These are phyloP conservation scores for Arge pagana DNA, from an alignment of 2,888 invertebrate species.

Conservation along the genomic window DNA sequence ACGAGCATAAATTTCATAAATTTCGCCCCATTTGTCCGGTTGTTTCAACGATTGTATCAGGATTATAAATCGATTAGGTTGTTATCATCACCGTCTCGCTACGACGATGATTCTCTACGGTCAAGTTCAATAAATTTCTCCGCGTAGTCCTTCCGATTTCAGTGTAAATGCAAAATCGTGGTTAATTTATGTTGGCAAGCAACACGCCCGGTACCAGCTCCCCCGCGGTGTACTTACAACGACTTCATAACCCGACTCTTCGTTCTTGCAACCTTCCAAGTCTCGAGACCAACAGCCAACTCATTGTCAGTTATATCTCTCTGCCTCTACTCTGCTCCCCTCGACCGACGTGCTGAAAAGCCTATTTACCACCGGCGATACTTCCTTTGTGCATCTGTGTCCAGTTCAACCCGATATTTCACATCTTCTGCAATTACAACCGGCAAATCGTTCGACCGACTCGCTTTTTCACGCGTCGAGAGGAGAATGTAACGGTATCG, in stretches of 20 bases:
- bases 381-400: conserved; percentile 8
- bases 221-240: conserved; percentile 54
- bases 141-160: conserved; percentile 42
- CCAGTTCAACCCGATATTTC: too few relatives aligned
- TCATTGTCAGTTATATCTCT: neutral
- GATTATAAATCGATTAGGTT: conserved; percentile 10
- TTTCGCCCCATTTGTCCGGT: too few relatives aligned
- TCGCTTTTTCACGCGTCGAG: too few relatives aligned
- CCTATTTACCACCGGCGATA: conserved; percentile 4
- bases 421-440: too few relatives aligned
- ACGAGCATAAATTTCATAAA: too few relatives aligned
- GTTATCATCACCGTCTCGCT: conserved; percentile 16
- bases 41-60: too few relatives aligned
- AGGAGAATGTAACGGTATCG: too few relatives aligned
- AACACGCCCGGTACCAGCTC: conserved; percentile 49
- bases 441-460: too few relatives aligned
- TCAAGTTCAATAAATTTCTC: conserved; percentile 14
- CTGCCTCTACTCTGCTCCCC: conserved; percentile 4
- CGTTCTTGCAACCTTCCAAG: conserved; percentile 12
- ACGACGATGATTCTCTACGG: conserved; percentile 1
- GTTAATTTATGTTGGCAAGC: conserved; percentile 54
- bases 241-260: conserved; percentile 45
- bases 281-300: conserved; percentile 1
- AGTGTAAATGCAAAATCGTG: conserved; percentile 52
- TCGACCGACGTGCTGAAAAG: too few relatives aligned